Evolutionary conservation across 2,888 invertebrate species (phyloP).

Genomic region (Cosmia pyralina): DNA sequence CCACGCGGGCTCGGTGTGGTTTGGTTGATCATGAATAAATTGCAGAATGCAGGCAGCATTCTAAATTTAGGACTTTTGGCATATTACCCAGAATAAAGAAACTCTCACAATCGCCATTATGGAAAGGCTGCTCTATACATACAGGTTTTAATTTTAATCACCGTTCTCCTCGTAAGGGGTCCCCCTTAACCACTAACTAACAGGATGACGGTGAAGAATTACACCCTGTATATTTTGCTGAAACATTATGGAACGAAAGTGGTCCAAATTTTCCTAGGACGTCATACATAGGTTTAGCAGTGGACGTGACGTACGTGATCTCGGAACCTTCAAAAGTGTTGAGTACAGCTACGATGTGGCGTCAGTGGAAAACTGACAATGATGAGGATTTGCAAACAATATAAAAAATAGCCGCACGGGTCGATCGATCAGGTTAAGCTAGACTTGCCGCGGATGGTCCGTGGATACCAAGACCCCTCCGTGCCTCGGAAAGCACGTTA

Average conservation of each 20-base stretch:
- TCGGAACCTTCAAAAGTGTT: neutral
- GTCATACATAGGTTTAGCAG: too few species aligned
- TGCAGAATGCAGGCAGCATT: neutral
- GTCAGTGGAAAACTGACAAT: neutral
- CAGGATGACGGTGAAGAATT: too few species aligned
- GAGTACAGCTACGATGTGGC: neutral
- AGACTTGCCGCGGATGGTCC: too few species aligned
- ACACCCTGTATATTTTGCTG: neutral
- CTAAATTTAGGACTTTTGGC: neutral
- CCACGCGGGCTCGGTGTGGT: neutral
- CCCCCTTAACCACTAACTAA: too few species aligned
- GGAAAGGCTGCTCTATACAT: neutral
- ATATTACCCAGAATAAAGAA: neutral
- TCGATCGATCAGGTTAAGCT: too few species aligned
- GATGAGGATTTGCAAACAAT: neutral
- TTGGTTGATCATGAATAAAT: neutral
- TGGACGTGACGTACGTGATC: neutral
- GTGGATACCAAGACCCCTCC: too few species aligned
- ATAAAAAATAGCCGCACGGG: neutral
- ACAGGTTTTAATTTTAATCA: too few species aligned
- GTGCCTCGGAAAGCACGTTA: too few species aligned
- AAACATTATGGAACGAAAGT: neutral
- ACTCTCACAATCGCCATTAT: too few species aligned
- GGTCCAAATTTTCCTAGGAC: neutral
- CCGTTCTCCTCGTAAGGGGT: too few species aligned